Evolutionary conservation across 2,113 vertebrate genomes (phyloP), one percentile per base, ranked within the genome.

Genomic region (Sander vitreus): DNA sequence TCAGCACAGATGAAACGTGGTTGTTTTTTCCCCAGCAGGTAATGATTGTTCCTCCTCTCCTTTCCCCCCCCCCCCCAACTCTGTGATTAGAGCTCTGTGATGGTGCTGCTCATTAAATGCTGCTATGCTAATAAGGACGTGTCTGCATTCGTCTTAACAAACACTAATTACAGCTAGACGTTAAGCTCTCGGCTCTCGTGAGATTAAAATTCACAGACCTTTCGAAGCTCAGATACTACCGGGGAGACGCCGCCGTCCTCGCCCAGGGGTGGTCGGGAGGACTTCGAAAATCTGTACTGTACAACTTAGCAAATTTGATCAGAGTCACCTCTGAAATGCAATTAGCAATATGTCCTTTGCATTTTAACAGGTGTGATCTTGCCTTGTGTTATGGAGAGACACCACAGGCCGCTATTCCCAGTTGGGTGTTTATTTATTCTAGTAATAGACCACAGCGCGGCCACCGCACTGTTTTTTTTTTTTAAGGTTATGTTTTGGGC

Each of bases 141-240:
- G 69, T 33, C 54, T 64, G 78, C 78, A 76, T 82, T 76, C 43
- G 27, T 85, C 73, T 86, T 71, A 72, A 88, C 71, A 69, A 84
- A 83, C 79, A 78, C 73, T 88, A 75, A 87, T 87, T 85, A 86
- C 81, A 71, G 79, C 33, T 12, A 13, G 81, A 75, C 54, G 68
- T 74, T 82, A 60, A 30, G 71, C 53, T 64, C 69, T 60, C 14
- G 0, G 30, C 59, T 62, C 59, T 62, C 59, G 25, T 82, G 57
- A 67, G 78, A 85, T 83, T 85, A 68, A 80, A 55, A 80, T 90
- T 86, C 83, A 84, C 64, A 77, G 68, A 60, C 64, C 81, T 73
- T 90, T 85, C 86, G 84, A 80, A 85, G 72, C 62, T 71, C 36
- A 58, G 66, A 55, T 30, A 64, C 25, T 30, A 81, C 51, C 12